Percentiles rank a stretch among this genome's conserved stretches.
Conservation (phyloP, 2,888 invertebrate genomes). For the Acanthococcus lagerstroemiae region DNA sequence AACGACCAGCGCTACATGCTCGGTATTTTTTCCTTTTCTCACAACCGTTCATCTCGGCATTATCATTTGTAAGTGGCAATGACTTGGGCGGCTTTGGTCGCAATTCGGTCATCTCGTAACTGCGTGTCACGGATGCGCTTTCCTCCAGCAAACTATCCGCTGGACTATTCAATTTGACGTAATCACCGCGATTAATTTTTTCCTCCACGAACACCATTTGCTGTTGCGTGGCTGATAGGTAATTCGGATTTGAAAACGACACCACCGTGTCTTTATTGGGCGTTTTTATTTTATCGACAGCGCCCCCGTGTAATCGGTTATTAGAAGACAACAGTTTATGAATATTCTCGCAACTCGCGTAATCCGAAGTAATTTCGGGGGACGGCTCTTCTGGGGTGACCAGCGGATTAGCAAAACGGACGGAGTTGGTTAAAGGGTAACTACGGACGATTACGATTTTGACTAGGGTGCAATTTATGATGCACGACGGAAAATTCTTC, state of each 20-base stretch:
- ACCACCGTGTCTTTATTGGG: conserved; percentile 7
- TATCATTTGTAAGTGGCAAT: conserved; percentile 34
- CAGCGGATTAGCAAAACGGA: conserved; percentile 46
- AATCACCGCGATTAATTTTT: conserved; percentile 36
- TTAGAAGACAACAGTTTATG: conserved; percentile 38
- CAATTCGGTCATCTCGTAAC: conserved; percentile 38
- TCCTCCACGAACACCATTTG: conserved; percentile 16
- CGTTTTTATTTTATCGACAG: background rate
- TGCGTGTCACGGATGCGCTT: conserved; percentile 39
- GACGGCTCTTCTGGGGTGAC: conserved; percentile 37
- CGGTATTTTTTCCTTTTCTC: conserved; percentile 41
- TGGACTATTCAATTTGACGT: conserved; percentile 49
- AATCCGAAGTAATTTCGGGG: conserved; percentile 57
- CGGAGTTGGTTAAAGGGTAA: conserved; percentile 46
- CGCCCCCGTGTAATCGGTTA: background rate
- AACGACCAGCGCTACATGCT: conserved; percentile 51
- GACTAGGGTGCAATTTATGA: conserved; percentile 47
- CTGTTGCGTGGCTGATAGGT: background rate
- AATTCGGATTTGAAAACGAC: conserved; percentile 25
- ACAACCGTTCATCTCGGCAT: background rate
- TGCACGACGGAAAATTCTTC: conserved; percentile 45
- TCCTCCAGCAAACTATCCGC: conserved; percentile 55
- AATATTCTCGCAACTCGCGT: conserved; percentile 60
- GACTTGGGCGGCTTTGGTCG: conserved; percentile 38
- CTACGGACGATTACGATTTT: conserved; percentile 39